Conservation (phyloP, 2,888 invertebrate genomes). For the Cryptosula pallasiana region DNA sequence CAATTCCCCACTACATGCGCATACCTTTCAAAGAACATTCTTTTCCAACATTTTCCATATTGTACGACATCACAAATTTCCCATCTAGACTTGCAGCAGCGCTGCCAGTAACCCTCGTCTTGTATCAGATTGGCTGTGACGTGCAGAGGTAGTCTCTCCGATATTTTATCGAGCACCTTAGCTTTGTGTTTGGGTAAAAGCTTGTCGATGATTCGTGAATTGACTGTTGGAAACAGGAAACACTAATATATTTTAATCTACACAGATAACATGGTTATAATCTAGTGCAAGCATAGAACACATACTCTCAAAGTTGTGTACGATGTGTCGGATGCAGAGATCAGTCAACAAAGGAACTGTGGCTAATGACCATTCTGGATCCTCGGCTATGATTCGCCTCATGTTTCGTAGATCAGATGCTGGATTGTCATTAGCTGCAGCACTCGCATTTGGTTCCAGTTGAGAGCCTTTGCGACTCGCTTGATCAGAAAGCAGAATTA, state of each 20-base stretch:
- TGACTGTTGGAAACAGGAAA: constrained; percentile 40
- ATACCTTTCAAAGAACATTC: constrained; percentile 50
- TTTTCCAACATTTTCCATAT: constrained; percentile 50
- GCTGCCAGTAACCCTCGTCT: constrained; percentile 52
- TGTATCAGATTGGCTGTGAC: constrained; percentile 52
- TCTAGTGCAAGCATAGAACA: constrained; percentile 17
- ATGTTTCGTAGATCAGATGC: constrained; percentile 33
- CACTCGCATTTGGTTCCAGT: background rate
- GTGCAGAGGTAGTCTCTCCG: constrained; percentile 46
- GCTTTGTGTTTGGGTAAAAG: constrained; percentile 45
- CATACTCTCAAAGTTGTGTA: constrained; percentile 51
- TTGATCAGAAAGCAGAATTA: background rate
- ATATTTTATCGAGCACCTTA: constrained; percentile 48
- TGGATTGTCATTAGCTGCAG: constrained; percentile 21
- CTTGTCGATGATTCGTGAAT: constrained; percentile 44
- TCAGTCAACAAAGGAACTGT: constrained; percentile 51
- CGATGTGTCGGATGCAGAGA: constrained; percentile 46
- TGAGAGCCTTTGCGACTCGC: background rate
- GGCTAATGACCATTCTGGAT: constrained; percentile 52
- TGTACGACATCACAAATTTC: constrained; percentile 48
- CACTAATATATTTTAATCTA: no score
- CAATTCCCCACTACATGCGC: no score
- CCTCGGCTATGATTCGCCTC: constrained; percentile 52
- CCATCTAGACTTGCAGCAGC: constrained; percentile 51
- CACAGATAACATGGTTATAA: no score